Evolutionary conservation across 2,797 vertebrate genomes (phyloP), one percentile per base, ranked within the genome.

Genomic region (Chaetophractus vellerosus): DNA sequence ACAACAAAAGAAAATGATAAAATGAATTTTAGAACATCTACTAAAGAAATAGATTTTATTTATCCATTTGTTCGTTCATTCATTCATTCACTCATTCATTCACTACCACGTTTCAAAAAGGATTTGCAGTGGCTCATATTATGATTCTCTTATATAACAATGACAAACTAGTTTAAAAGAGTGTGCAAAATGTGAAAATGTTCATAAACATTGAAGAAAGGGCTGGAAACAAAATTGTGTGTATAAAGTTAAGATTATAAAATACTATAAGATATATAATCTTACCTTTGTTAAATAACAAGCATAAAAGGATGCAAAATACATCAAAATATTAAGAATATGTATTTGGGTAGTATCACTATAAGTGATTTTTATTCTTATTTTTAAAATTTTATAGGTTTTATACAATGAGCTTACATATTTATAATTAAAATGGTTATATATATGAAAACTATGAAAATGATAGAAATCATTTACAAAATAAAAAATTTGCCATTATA

Each of bases 1-100:
- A 41, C n/a, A 92, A n/a, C n/a, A 81, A 86, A 92, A 23, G 79
- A 91, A 92, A 93, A 79, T 31, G 55, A n/a, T 45, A 61, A 95
- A 80, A 94, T 66, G 48, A 66, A 81, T 61, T 71, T 71, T 0
- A 91, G n/a, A 36, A 63, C 14, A 81, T 72, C 68, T 33, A 71
- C 52, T 41, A 80, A n/a, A 55, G 52, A 80, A 94, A 90, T 41
- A 50, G 26, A 82, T 24, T 76, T 83, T 89, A 50, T 38, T 83
- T 71, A 2, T 38, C 38, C 38, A 55, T 78, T 75, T 82, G n/a
- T 71, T 94, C n/a, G n/a, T 71, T 94, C n/a, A 83, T 63, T 79
- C 64, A 57, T 41, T 76, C 19, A 76, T 71, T 93, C 26, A 91
- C 36, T 76, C 18, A 64, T 72, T 94, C 23, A 91, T 21, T 96